Base-by-base conservation (phyloP, 1,140 invertebrate genomes). In the Diprion similis region DNA sequence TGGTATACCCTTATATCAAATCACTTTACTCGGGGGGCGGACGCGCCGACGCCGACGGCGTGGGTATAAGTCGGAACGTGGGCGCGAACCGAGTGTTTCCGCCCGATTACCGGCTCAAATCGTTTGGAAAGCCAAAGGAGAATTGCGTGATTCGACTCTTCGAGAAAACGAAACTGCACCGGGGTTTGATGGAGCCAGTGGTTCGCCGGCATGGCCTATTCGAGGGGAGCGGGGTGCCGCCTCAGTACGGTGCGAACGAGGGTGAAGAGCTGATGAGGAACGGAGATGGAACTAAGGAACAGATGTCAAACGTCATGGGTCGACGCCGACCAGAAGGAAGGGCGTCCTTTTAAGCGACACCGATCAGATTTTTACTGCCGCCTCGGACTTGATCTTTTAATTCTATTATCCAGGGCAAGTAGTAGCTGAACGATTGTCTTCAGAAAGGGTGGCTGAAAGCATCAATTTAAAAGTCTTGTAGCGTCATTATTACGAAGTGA, bases 231-330 rank as follows among this genome's bases (percentile, higher is more conserved):
- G 24, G 24, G 24, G 24, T n/a, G n/a, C n/a, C n/a, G n/a, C n/a
- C n/a, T n/a, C n/a, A n/a, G n/a, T n/a, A n/a, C n/a, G 24, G 1
- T 6, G 24, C 24, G 24, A 37, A 37, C 24, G 24, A 37, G 24
- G 24, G 24, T 37, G 24, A 37, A 37, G 24, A 37, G 24, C 24
- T 37, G 24, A 59, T 59, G 51, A 59, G 51, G n/a, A 59, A 59
- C 11, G 51, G 51, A 59, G 51, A 59, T 3, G n/a, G 51, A 59
- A 59, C 80, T 82, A 79, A 79, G 78, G 83, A 87, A 84, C 86
- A 87, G 87, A 88, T 88, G 87, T 85, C 85, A 85, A 83, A 78
- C 87, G 87, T 87, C 84, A 88, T 85, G 86, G 86, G 84, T 84
- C 87, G 85, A 80, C 85, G 85, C 81, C 82, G 79, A 77, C 80